Percentiles rank a stretch among this genome's conserved stretches.
phyloP scores from a whole-genome alignment of 2,113 vertebrate genomes.

The Halcyon malimbica region DNA sequence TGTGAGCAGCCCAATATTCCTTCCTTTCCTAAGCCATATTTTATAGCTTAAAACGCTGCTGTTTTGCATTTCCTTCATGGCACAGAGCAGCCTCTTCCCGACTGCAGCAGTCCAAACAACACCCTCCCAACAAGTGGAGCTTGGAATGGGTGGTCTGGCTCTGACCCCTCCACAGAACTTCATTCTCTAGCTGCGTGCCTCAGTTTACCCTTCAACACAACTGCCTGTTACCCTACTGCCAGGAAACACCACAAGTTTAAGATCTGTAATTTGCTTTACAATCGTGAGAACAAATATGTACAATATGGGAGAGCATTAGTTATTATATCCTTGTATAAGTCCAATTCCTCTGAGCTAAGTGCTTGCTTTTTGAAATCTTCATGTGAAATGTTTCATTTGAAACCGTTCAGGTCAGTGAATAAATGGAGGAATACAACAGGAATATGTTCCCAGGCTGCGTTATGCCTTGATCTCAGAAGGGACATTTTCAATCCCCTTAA shows the following conservation, averaged over 20 bases:
- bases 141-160: background rate
- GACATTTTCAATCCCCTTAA: background rate
- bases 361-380: background rate
- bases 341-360: background rate
- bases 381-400: background rate
- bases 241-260: background rate
- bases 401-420: background rate
- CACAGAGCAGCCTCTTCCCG: accelerated
- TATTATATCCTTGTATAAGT: background rate
- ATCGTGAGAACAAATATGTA: accelerated
- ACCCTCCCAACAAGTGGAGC: background rate
- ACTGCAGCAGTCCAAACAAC: background rate
- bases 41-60: background rate
- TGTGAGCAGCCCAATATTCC: background rate
- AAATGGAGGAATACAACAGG: background rate
- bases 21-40: background rate
- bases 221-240: background rate
- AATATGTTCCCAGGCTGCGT: background rate
- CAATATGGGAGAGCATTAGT: background rate
- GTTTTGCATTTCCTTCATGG: background rate
- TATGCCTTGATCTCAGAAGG: background rate
- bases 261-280: background rate
- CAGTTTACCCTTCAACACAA: background rate
- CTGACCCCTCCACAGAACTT: background rate
- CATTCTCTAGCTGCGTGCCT: background rate